Conservation (phyloP, 1,140 invertebrate genomes). For the Halesus radiatus region DNA sequence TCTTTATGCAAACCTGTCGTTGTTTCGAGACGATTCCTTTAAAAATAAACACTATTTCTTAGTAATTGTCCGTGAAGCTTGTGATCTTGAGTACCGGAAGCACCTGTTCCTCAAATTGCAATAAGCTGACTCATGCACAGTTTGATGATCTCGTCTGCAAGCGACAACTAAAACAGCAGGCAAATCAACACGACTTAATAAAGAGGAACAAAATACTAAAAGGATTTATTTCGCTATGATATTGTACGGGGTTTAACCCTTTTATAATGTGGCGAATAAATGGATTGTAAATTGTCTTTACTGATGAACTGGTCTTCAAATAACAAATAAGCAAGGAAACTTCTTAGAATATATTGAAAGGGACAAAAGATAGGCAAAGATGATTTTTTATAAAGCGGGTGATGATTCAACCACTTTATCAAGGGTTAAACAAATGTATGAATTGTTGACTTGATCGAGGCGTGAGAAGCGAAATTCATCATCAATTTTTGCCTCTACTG, state of each 20-base stretch:
- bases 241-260: too few relatives aligned
- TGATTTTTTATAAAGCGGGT: too few relatives aligned
- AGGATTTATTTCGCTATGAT: neutral
- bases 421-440: too few relatives aligned
- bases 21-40: too few relatives aligned
- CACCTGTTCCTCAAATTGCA: conserved; percentile 9
- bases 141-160: neutral
- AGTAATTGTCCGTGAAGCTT: neutral
- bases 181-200: neutral
- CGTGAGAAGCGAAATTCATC: conserved; percentile 14
- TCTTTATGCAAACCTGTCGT: too few relatives aligned
- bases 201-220: neutral
- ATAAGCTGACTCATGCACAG: neutral
- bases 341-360: too few relatives aligned
- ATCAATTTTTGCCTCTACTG: conserved; percentile 6
- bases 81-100: neutral
- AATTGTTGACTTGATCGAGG: neutral
- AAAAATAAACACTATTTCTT: neutral
- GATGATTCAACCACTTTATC: too few relatives aligned
- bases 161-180: neutral
- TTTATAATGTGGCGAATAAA: too few relatives aligned
- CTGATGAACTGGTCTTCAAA: too few relatives aligned
- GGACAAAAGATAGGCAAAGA: too few relatives aligned
- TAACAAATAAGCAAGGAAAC: too few relatives aligned
- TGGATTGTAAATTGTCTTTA: too few relatives aligned